Conservation (phyloP, 2,888 invertebrate genomes). For the Eupithecia exiguata region DNA sequence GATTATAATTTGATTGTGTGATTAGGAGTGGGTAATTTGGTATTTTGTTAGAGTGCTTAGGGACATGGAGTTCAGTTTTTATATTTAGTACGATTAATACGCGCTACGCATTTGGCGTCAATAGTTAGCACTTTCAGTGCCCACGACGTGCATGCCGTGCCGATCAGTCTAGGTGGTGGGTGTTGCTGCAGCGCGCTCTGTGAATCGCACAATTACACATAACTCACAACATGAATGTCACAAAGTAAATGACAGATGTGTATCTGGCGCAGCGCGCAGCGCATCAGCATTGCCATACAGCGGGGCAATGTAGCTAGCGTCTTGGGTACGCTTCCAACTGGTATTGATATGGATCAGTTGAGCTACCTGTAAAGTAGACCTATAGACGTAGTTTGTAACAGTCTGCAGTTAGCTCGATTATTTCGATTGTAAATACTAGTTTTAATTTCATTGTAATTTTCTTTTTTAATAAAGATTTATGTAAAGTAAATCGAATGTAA, state of each 20-base stretch:
- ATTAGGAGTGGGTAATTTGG: conserved; percentile 39
- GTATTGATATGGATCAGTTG: too few species aligned
- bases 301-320: too few species aligned
- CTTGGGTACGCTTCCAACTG: too few species aligned
- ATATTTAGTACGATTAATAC: not conserved
- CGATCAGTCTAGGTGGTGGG: not conserved
- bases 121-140: not conserved
- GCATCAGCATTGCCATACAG: too few species aligned
- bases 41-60: conserved; percentile 28
- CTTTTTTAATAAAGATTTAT: too few species aligned
- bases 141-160: not conserved
- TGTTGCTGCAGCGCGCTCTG: not conserved
- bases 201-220: not conserved
- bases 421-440: too few species aligned
- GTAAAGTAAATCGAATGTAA: not conserved
- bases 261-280: too few species aligned
- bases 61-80: not conserved
- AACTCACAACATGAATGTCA: not conserved
- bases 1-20: conserved; percentile 46
- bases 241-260: too few species aligned
- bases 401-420: too few species aligned
- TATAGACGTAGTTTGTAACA: too few species aligned
- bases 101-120: not conserved
- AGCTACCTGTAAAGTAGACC: too few species aligned
- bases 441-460: too few species aligned